A percentile compares a stretch with the other conserved stretches of the same genome.
Evolutionary conservation across 2,113 vertebrate genomes (phyloP).

Genomic region (Eclectus roratus): DNA sequence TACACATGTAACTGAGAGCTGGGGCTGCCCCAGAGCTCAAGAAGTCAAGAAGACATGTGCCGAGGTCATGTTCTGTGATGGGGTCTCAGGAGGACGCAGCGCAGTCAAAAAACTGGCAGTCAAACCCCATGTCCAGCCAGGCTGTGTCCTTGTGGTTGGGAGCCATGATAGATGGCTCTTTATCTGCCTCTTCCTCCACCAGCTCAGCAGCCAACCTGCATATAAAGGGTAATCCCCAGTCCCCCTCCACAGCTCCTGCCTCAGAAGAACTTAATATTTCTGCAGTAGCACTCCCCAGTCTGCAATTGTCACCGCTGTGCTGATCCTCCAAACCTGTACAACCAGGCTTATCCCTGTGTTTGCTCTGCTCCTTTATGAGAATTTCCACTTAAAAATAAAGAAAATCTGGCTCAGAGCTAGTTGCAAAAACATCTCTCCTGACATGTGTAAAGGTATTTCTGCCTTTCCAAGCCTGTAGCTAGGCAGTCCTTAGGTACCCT

Average conservation of each 20-base stretch:
- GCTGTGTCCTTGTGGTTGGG: neutral
- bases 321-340: neutral
- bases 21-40: neutral
- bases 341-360: neutral
- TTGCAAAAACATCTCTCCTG: neutral
- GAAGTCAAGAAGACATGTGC: rapidly evolving
- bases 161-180: neutral
- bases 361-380: neutral
- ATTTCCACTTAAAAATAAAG: neutral
- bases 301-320: neutral
- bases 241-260: neutral
- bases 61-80: rapidly evolving
- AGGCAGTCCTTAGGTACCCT: neutral
- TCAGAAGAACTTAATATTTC: neutral
- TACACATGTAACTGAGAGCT: neutral
- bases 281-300: neutral
- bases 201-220: neutral
- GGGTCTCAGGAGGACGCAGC: neutral
- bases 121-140: neutral
- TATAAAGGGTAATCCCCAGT: neutral
- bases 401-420: neutral
- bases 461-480: neutral
- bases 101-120: neutral
- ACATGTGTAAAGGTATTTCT: neutral
- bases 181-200: neutral